phyloP scores from a whole-genome alignment of 2,113 vertebrate species.

The Leptodactylus fuscus region DNA sequence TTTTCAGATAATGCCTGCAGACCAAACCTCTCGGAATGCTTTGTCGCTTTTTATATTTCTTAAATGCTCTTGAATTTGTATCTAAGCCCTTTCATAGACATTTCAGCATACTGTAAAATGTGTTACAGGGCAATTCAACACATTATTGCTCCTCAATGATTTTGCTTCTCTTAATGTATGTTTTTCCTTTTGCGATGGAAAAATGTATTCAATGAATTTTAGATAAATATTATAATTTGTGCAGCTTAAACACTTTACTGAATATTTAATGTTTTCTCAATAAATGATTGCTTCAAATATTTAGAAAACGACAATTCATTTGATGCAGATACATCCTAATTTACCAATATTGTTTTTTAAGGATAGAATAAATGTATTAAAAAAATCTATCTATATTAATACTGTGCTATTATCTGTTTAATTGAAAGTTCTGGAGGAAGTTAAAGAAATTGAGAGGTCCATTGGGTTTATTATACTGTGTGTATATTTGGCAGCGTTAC shows the following conservation, averaged over 20 bases:
- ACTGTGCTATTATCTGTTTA: no score
- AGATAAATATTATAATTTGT: background rate
- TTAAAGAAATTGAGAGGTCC: no score
- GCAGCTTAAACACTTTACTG: background rate
- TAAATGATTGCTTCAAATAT: no score
- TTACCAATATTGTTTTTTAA: no score
- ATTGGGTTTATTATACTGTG: no score
- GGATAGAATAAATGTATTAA: no score
- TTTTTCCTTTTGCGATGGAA: background rate
- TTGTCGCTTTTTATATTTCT: conserved; percentile 47
- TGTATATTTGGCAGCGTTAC: no score
- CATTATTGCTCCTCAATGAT: background rate
- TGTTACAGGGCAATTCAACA: background rate
- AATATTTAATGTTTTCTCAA: no score
- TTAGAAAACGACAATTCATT: no score
- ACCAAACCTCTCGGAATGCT: conserved; percentile 29
- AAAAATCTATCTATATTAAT: no score
- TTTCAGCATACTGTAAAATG: conserved; percentile 14
- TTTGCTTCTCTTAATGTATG: background rate
- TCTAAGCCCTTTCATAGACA: background rate
- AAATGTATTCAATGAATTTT: background rate
- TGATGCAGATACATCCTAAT: no score
- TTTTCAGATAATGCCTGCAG: conserved; percentile 44
- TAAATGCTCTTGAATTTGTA: conserved; percentile 34
- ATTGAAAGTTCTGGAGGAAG: no score